Evolutionary conservation across 2,888 invertebrate species (phyloP), one percentile per base, ranked within the genome.

Genomic region (Tribolium freemani): DNA sequence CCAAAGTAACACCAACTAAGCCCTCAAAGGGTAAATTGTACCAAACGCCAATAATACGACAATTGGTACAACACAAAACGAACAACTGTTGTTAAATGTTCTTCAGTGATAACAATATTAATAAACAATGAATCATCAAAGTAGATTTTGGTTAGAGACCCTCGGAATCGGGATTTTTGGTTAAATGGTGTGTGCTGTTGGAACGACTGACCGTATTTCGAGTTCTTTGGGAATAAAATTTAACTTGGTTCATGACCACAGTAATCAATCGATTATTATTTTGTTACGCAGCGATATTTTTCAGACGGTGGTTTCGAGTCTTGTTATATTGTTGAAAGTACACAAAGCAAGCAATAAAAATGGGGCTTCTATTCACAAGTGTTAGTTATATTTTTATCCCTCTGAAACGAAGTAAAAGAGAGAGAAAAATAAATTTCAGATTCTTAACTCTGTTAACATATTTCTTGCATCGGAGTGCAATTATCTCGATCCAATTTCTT

Each of bases 1-100:
- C 91, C 44, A 94, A 81, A 66, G 90, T 85, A 61, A 93, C 89
- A 2, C 96, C 96, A 5, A 92, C 70, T 1, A 90, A 83, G 3
- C 93, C 93, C 86, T 92, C 10, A 98, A 88, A 5, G 93, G 91
- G 30, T n/a, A n/a, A n/a, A n/a, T n/a, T n/a, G n/a, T n/a, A n/a
- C n/a, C n/a, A n/a, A n/a, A n/a, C n/a, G 93, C 90, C 3, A 97
- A 95, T 38, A 98, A 88, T 10, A 91, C 91, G n/a, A 97, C 95
- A 88, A 98, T 94, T 0, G 98, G 98, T 73, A 97, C 88, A 81
- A 98, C 90, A 86, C 96, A 88, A 53, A 97, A 81, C 95, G 95
- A 0, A 95, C 93, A 4, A 96, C 95, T 81, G 94, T 93, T 3
- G 93, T 89, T 95, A 93, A 11, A 92, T 92, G 68, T 90, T 90